Percentiles rank a stretch among this genome's conserved stretches.
These are phyloP conservation scores for Rhamnusium bicolor DNA, from an alignment of 2,888 invertebrate genomes.

Conservation along the genomic window DNA sequence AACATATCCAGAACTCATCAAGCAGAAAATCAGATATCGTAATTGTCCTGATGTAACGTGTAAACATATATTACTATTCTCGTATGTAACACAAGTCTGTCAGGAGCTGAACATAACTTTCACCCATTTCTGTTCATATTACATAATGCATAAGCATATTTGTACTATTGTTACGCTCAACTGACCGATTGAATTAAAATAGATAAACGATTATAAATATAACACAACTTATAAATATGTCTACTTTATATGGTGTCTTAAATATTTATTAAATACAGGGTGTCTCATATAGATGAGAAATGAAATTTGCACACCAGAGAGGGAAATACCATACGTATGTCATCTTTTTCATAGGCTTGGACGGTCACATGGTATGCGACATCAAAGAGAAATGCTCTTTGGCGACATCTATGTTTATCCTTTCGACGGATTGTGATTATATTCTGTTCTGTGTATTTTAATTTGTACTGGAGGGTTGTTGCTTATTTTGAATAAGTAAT, in stretches of 20 bases:
- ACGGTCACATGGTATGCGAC: no score
- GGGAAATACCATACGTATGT: no score
- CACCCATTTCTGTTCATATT: constrained; percentile 26
- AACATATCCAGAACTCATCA: constrained; percentile 7
- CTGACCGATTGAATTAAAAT: constrained; percentile 14
- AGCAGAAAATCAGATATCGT: constrained; percentile 4
- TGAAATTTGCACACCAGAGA: no score
- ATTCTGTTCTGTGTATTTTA: no score
- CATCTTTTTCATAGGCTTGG: no score
- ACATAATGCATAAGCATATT: constrained; percentile 10
- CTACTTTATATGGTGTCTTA: neutral
- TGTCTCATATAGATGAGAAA: neutral
- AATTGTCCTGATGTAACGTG: neutral
- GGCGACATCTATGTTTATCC: no score
- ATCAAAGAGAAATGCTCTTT: no score
- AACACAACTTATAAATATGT: no score
- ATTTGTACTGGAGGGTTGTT: no score
- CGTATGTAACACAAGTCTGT: constrained; percentile 1
- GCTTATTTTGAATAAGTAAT: no score
- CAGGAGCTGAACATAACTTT: constrained; percentile 17
- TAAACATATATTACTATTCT: constrained; percentile 1
- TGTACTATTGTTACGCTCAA: constrained; percentile 22
- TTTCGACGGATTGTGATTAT: no score
- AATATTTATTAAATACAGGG: neutral
- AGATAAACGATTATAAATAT: neutral